A percentile compares a stretch with the other conserved stretches of the same genome.
Conservation (phyloP, 2,797 vertebrate species). For the Potorous gilbertii region DNA sequence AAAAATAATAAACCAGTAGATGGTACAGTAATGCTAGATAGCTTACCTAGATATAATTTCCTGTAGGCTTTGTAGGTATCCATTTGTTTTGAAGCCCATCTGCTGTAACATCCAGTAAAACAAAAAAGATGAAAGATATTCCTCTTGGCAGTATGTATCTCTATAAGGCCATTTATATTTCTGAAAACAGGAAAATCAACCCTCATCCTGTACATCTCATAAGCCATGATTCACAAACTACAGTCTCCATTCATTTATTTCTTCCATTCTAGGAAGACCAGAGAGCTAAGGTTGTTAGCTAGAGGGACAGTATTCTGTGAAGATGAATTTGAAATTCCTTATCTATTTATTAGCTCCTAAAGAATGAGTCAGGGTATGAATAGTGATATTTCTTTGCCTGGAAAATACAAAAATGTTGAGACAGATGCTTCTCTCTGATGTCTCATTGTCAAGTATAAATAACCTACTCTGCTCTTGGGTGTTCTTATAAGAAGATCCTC, state of each 20-base stretch:
- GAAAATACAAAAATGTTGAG: slow-evolving; percentile 23
- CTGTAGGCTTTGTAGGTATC: slow-evolving; percentile 15
- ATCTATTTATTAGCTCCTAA: slow-evolving; percentile 7
- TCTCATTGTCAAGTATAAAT: background rate
- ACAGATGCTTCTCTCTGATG: slow-evolving; percentile 1
- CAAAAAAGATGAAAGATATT: slow-evolving; percentile 23
- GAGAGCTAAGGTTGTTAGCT: slow-evolving; percentile 39
- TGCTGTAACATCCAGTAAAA: slow-evolving; percentile 62
- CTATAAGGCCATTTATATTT: background rate
- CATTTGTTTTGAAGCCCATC: slow-evolving; percentile 47
- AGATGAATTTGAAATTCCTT: slow-evolving; percentile 47
- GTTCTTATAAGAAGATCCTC: slow-evolving; percentile 12
- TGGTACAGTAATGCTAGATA: rapidly evolving
- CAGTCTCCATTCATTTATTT: slow-evolving; percentile 39
- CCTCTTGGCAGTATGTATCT: slow-evolving; percentile 44
- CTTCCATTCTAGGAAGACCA: background rate
- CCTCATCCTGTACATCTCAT: slow-evolving; percentile 9
- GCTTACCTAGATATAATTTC: slow-evolving; percentile 27
- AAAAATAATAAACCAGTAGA: background rate
- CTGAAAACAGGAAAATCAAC: slow-evolving; percentile 50
- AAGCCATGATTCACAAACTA: background rate
- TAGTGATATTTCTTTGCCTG: background rate
- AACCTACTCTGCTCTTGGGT: slow-evolving; percentile 10
- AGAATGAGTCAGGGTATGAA: background rate
- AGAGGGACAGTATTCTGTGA: slow-evolving; percentile 20